Conservation (phyloP, 2,888 invertebrate species). For the Yponomeuta evonymella region DNA sequence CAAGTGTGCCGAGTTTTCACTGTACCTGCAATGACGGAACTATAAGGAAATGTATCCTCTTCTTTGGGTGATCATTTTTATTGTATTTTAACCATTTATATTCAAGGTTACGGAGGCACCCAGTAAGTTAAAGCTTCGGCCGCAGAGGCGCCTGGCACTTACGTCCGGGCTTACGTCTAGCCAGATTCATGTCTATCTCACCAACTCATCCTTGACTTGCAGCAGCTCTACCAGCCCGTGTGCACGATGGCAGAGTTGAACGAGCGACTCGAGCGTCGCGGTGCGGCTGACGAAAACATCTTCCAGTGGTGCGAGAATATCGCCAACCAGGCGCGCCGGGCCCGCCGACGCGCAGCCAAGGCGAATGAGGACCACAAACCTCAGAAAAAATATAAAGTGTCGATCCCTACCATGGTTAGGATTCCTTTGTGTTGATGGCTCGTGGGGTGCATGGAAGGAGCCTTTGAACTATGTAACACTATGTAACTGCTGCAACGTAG, state of each 20-base stretch:
- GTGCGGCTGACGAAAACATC: conserved; percentile 55
- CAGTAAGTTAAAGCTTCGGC: no score
- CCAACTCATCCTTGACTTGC: neutral
- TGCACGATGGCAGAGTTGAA: conserved; percentile 46
- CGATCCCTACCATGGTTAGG: neutral
- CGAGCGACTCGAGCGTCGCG: conserved; percentile 47
- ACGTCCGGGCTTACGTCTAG: neutral
- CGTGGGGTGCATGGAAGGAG: no score
- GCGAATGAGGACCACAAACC: neutral
- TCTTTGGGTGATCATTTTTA: no score
- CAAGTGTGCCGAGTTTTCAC: no score
- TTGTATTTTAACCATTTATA: neutral
- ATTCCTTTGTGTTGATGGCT: no score
- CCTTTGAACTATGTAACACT: no score
- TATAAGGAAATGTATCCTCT: no score
- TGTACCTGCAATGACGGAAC: no score
- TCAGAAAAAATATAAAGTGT: neutral
- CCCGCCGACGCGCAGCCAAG: neutral
- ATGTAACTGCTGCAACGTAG: no score
- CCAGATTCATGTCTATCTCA: neutral
- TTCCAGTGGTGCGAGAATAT: conserved; percentile 55
- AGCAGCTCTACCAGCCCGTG: conserved; percentile 40
- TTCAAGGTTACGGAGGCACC: no score
- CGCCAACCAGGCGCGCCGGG: conserved; percentile 26
- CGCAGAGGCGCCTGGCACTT: no score